Evolutionary conservation across 2,888 invertebrate species (phyloP).

Genomic region (Cheilosia vulpina): DNA sequence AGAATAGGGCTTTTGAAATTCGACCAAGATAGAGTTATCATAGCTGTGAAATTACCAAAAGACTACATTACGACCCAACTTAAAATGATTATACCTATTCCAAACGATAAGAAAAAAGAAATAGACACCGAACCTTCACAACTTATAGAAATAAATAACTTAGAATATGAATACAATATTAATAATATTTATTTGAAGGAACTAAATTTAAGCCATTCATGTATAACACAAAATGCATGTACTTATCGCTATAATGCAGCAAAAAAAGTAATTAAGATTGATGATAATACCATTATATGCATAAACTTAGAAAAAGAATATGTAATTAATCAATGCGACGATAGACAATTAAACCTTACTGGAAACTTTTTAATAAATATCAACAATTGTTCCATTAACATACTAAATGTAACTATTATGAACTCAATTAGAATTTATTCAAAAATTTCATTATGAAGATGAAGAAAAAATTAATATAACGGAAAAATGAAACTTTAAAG

Average conservation of each 20-base stretch:
- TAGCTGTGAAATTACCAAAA: too few species aligned
- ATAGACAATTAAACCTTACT: slow-evolving; percentile 15
- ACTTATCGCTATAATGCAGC: too few species aligned
- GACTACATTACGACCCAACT: slow-evolving; percentile 8
- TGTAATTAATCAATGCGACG: not conserved
- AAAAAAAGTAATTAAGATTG: too few species aligned
- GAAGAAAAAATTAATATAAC: slow-evolving; percentile 9
- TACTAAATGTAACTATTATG: not conserved
- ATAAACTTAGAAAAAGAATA: slow-evolving; percentile 9
- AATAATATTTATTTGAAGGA: slow-evolving; percentile 14
- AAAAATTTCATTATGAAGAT: slow-evolving; percentile 8
- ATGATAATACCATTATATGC: not conserved
- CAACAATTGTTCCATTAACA: not conserved
- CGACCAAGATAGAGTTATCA: too few species aligned
- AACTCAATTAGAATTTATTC: slow-evolving; percentile 1
- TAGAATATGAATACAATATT: slow-evolving; percentile 6
- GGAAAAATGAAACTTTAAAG: too few species aligned
- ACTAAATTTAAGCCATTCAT: too few species aligned
- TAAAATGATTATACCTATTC: not conserved
- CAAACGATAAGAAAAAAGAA: slow-evolving; percentile 16
- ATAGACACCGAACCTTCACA: not conserved
- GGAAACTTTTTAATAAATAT: slow-evolving; percentile 17
- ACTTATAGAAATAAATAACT: slow-evolving; percentile 3
- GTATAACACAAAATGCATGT: too few species aligned
- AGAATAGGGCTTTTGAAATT: too few species aligned